Base-by-base conservation (phyloP, 35 echinoderm and acorn worm genomes). In the Strongylocentrotus purpuratus region DNA sequence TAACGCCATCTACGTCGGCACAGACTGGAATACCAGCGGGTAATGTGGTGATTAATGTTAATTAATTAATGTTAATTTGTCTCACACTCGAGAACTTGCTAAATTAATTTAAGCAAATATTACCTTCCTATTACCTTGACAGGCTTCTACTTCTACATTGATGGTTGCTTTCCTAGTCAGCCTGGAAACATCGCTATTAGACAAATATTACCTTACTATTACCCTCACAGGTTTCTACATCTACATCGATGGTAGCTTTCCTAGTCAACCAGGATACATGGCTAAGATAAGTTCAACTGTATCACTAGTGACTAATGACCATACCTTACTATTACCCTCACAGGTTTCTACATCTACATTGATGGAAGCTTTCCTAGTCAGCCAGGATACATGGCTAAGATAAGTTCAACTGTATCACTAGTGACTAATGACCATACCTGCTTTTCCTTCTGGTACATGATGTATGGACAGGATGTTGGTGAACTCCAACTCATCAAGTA, bases 301-400 rank as follows among this genome's bases (percentile, higher is more conserved):
- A 78, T 78, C 65, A 4, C 65, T 78, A 0, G 65, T 78, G 18
- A 89, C 87, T 25, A 89, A 41, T 35, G 9, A 9, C 33, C 87
- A 41, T 33, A 41, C 87, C 31, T 89, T 41, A 41, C 35, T 41
- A 41, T 41, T 59, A 59, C 9, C 9, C 9, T 59, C 4, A 35
- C 87, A 96, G 96, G 96, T 41, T 94, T 89, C 86, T 96, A 96
- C 87, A 58, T 94, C 32, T 96, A 88, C 59, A 89, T 94, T 3
- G 96, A 96, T 5, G 65, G 65, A 5, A 78, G 65, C 28, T n/a
- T n/a, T 78, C 65, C 65, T 7, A 78, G 65, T 78, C 22, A 18
- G 8, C 20, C 22, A 7, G 65, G 65, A 78, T 4, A 78, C 65
- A 78, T 8, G 7, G 65, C 65, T 28, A 78, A 78, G 65, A 78